phyloP scores from a whole-genome alignment of 2,888 invertebrate species.

The Quadroppia sp. region DNA sequence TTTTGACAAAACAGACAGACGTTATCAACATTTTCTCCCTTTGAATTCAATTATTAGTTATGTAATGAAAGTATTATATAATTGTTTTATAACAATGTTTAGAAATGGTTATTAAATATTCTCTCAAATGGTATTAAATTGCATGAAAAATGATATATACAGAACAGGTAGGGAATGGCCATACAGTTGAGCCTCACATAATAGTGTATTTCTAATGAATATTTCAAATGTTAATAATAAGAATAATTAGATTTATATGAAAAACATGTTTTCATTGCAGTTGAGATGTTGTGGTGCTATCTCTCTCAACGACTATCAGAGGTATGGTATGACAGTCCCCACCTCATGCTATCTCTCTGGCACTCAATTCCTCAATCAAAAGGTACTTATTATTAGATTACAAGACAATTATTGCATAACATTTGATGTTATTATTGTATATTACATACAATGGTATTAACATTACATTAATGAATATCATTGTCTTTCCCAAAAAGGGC shows the following conservation, averaged over 20 bases:
- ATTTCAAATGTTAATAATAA: neutral
- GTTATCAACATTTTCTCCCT: too few species aligned
- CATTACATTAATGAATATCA: neutral
- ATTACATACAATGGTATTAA: too few species aligned
- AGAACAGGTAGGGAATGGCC: too few species aligned
- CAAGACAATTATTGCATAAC: neutral
- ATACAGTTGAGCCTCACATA: too few species aligned
- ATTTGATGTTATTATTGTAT: neutral
- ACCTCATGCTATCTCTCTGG: constrained; percentile 41
- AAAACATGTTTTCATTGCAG: constrained; percentile 54
- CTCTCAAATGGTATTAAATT: too few species aligned
- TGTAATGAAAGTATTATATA: too few species aligned
- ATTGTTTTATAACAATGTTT: too few species aligned
- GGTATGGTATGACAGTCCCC: constrained; percentile 43
- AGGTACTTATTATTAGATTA: constrained; percentile 32
- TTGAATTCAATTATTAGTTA: too few species aligned
- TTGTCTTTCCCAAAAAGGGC: constrained; percentile 19
- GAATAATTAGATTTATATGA: neutral
- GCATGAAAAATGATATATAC: too few species aligned
- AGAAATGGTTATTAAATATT: too few species aligned
- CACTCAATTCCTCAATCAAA: constrained; percentile 42
- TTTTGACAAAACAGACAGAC: too few species aligned
- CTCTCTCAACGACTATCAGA: constrained; percentile 66
- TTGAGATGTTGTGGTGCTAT: constrained; percentile 86
- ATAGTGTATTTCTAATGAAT: too few species aligned